Evolutionary conservation across 2,888 invertebrate genomes (phyloP).

Genomic region (Helobdella robusta): DNA sequence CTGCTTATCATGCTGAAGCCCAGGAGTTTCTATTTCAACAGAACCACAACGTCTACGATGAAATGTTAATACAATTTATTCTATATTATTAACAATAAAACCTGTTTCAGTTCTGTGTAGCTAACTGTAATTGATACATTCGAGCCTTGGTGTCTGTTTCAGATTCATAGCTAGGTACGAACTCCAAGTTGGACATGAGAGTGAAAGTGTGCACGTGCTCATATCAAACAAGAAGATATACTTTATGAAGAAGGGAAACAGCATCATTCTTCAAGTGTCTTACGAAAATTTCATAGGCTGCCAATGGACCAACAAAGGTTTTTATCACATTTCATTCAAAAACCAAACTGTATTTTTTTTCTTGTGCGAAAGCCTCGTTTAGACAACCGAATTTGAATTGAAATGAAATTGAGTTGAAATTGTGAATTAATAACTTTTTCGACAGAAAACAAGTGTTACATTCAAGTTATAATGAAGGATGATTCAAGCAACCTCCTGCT

Average conservation of each 20-base stretch:
- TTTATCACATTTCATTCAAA: neutral
- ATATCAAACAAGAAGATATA: conserved; percentile 67
- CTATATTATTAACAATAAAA: too few species aligned
- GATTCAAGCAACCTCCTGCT: conserved; percentile 48
- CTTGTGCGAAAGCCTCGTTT: neutral
- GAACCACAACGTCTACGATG: conserved; percentile 63
- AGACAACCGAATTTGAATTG: too few species aligned
- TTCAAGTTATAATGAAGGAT: conserved; percentile 60
- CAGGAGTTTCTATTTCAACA: conserved; percentile 70
- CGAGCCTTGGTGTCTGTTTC: neutral
- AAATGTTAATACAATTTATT: conserved; percentile 54
- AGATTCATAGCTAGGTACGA: conserved; percentile 23
- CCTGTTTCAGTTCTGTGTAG: neutral
- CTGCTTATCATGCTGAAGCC: conserved; percentile 65
- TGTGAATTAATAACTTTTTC: conserved; percentile 5
- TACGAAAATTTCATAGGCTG: conserved; percentile 41
- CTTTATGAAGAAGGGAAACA: conserved; percentile 56
- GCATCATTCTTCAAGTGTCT: conserved; percentile 43
- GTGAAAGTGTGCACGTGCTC: conserved; percentile 68
- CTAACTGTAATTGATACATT: neutral
- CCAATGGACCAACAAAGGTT: conserved; percentile 33
- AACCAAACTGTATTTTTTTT: neutral
- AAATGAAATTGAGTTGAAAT: neutral
- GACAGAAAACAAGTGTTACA: conserved; percentile 55
- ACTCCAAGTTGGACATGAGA: conserved; percentile 45